Evolutionary conservation across 35 echinoderm and acorn worm species (phyloP).

Genomic region (Heliocidaris tuberculata): DNA sequence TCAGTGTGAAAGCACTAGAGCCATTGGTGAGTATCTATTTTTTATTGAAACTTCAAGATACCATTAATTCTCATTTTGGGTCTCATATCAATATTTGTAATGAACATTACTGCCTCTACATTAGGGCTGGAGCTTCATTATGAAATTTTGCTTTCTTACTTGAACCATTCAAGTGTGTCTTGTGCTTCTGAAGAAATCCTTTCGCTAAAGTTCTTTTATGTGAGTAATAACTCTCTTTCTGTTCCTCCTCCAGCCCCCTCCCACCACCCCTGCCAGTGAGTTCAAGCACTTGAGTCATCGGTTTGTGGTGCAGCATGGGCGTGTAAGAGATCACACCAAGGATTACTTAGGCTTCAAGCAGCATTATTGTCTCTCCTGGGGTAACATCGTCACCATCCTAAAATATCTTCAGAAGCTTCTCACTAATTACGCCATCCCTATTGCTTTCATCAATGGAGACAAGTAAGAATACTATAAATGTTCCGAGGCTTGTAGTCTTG

Average conservation of each 20-base stretch:
- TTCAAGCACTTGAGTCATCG: conserved; percentile 90
- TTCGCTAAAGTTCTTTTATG: not conserved
- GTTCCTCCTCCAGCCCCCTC: conserved; percentile 62
- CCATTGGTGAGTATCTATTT: conserved; percentile 73
- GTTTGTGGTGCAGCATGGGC: conserved; percentile 81
- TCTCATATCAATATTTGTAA: too few relatives aligned
- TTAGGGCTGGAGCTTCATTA: too few relatives aligned
- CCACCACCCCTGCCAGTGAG: conserved; percentile 92
- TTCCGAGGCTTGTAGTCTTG: too few relatives aligned
- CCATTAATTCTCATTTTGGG: too few relatives aligned
- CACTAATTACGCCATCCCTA: conserved; percentile 79
- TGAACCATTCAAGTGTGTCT: too few relatives aligned
- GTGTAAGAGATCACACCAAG: conserved; percentile 69
- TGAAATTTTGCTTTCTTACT: too few relatives aligned
- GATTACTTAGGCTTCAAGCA: conserved; percentile 87
- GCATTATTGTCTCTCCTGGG: conserved; percentile 95
- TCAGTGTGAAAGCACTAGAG: conserved; percentile 61
- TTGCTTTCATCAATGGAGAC: conserved; percentile 95
- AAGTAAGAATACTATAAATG: conserved; percentile 56
- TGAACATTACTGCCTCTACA: too few relatives aligned
- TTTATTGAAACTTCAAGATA: not conserved
- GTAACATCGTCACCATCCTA: conserved; percentile 78
- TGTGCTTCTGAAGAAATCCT: too few relatives aligned
- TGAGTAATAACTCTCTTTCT: not conserved
- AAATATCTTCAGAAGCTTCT: conserved; percentile 86